Conservation (phyloP, 2,888 invertebrate species). For the Cephus pygmeus region DNA sequence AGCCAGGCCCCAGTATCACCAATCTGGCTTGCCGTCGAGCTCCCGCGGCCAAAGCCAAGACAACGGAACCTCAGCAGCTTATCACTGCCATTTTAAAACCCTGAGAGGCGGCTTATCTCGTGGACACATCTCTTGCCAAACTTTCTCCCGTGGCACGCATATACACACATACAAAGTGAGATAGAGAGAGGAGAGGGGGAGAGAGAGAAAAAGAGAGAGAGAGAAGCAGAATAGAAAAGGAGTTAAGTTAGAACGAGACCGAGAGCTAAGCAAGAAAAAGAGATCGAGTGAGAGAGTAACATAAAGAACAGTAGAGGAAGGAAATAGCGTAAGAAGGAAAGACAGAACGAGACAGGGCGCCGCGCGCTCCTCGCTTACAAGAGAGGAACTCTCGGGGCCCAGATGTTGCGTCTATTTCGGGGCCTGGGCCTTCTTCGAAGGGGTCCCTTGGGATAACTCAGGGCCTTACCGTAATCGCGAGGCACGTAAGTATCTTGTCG, state of each 20-base stretch:
- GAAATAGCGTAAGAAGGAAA: neutral
- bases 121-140: conserved; percentile 65
- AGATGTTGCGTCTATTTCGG: conserved; percentile 46
- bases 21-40: neutral
- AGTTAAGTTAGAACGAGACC: conserved; percentile 19
- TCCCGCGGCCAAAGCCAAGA: conserved; percentile 18
- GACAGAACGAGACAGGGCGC: neutral
- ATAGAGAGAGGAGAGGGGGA: conserved; percentile 1
- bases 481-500: conserved; percentile 70
- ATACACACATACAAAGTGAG: conserved; percentile 24
- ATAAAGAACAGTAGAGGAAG: conserved; percentile 9
- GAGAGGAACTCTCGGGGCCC: conserved; percentile 26
- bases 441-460: neutral
- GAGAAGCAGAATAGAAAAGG: conserved; percentile 8
- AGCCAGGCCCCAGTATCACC: conserved; percentile 40
- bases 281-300: conserved; percentile 14
- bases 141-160: conserved; percentile 59
- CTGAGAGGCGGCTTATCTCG: conserved; percentile 60
- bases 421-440: conserved; percentile 12
- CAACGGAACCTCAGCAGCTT: conserved; percentile 40
- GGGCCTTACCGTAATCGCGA: conserved; percentile 59
- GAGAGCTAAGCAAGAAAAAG: conserved; percentile 22
- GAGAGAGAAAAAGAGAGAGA: conserved; percentile 2
- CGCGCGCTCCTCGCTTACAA: neutral
- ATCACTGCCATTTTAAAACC: conserved; percentile 64